phyloP scores from a whole-genome alignment of 2,797 vertebrate species.

The Leptodactylus fallax region DNA sequence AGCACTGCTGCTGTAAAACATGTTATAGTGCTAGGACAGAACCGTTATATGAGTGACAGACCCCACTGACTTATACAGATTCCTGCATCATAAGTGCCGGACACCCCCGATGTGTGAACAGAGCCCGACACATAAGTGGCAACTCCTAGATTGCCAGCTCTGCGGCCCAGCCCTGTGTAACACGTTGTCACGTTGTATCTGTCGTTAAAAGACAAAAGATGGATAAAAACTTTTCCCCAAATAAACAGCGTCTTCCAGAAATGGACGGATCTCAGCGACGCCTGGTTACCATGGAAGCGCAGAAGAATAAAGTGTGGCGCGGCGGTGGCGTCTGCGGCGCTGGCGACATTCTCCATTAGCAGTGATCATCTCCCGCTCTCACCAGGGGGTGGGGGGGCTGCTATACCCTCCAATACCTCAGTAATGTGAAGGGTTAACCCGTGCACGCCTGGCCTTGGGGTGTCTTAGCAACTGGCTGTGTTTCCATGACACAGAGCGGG shows the following conservation, averaged over 20 bases:
- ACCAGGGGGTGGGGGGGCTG: neutral
- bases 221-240: neutral
- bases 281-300: slow-evolving; percentile 41
- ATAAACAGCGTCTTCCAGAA: neutral
- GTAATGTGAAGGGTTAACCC: slow-evolving; percentile 44
- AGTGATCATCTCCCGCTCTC: neutral
- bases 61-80: too few species aligned
- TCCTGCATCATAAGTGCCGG: too few species aligned
- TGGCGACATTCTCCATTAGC: neutral
- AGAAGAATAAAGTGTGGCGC: neutral
- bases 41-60: too few species aligned
- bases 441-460: neutral
- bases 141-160: neutral
- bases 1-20: neutral
- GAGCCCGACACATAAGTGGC: neutral
- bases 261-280: neutral
- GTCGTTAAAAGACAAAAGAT: too few species aligned
- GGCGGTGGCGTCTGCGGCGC: neutral
- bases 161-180: neutral
- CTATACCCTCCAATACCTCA: neutral
- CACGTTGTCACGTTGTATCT: too few species aligned
- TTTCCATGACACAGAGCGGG: slow-evolving; percentile 43
- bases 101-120: neutral
- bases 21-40: too few species aligned
- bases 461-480: slow-evolving; percentile 45